Conservation (phyloP, 2,888 invertebrate genomes). For the Sipha maydis region DNA sequence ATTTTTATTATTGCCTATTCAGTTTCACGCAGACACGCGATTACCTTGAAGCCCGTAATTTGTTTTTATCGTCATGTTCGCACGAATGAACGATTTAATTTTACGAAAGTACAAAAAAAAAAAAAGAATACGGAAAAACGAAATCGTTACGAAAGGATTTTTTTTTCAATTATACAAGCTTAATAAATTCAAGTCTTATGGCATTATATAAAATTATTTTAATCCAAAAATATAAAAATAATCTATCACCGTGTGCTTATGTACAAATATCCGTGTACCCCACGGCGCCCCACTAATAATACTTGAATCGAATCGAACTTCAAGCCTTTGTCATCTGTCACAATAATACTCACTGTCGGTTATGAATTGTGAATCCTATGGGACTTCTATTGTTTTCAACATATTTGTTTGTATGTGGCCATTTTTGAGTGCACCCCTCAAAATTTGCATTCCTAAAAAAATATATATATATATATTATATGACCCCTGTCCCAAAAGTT, state of each 20-base stretch:
- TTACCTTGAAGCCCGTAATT: constrained; percentile 42
- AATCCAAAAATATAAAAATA: background rate
- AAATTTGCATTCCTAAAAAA: constrained; percentile 45
- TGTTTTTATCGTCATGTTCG: constrained; percentile 56
- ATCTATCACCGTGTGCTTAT: background rate
- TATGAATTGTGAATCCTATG: constrained; percentile 44
- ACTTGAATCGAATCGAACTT: background rate
- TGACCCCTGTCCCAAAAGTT: constrained; percentile 50
- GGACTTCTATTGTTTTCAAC: constrained; percentile 47
- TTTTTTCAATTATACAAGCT: constrained; percentile 27
- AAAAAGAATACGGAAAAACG: background rate
- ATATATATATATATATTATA: background rate
- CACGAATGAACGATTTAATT: constrained; percentile 59
- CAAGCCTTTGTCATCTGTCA: constrained; percentile 35
- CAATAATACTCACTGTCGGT: background rate
- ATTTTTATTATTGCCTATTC: constrained; percentile 58
- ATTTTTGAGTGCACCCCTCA: constrained; percentile 28
- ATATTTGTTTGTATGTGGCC: background rate
- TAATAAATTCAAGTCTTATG: background rate
- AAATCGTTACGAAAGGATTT: background rate
- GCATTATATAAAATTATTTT: background rate
- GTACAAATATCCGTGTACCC: background rate
- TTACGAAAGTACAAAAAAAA: constrained; percentile 15
- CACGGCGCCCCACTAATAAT: background rate
- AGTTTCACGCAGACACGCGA: constrained; percentile 50